These are phyloP conservation scores for Struthidea cinerea DNA, from an alignment of 2,113 vertebrate species.

Conservation along the genomic window DNA sequence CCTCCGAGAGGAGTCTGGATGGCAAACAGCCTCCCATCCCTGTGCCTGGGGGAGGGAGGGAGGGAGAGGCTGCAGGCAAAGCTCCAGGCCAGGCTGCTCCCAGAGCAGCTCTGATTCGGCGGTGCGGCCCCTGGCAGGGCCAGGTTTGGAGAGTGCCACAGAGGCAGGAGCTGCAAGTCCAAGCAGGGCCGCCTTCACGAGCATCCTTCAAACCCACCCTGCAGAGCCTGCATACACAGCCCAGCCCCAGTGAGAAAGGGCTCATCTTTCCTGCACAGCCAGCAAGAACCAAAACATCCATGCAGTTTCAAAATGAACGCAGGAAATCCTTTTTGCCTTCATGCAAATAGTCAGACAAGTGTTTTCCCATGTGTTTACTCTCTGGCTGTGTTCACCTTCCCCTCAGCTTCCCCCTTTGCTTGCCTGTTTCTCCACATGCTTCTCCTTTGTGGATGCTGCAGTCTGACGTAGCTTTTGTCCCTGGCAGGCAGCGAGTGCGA, in stretches of 20 bases:
- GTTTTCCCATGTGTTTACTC: not conserved
- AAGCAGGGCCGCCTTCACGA: not conserved
- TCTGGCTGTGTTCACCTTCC: not conserved
- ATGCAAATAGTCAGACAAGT: not conserved
- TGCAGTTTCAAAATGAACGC: not conserved
- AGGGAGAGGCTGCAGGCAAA: not conserved
- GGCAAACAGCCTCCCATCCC: not conserved
- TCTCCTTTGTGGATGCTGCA: not conserved
- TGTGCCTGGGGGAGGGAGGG: not conserved
- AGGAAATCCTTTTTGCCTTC: conserved; percentile 2
- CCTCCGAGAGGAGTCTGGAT: not conserved
- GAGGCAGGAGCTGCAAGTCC: not conserved
- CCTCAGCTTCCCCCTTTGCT: not conserved
- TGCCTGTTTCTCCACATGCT: not conserved
- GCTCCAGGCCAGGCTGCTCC: not conserved
- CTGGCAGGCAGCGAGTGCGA: fast-evolving
- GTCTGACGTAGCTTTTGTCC: not conserved
- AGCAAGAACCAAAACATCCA: not conserved
- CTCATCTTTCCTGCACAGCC: not conserved
- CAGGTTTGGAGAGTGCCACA: no score
- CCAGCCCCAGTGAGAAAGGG: not conserved
- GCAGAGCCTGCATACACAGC: not conserved
- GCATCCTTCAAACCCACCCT: not conserved
- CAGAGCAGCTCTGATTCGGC: not conserved
- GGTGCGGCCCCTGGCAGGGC: fast-evolving